These are phyloP conservation scores for Eonycteris spelaea DNA, from an alignment of 2,113 vertebrate species.

Conservation along the genomic window DNA sequence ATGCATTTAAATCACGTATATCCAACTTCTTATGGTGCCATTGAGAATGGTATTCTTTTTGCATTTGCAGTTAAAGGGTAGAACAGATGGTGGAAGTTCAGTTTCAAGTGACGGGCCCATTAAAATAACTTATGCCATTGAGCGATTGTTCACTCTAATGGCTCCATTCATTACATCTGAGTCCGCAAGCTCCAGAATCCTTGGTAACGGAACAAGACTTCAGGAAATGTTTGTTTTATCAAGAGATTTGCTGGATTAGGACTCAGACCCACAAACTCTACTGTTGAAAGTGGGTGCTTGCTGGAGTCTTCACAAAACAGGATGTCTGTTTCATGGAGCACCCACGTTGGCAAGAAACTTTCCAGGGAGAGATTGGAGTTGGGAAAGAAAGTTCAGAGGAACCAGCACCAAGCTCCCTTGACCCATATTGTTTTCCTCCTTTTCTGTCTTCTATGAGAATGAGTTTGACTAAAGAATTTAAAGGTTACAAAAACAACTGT, in stretches of 20 bases:
- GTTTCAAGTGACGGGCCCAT: conserved; percentile 75
- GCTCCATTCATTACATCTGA: conserved; percentile 65
- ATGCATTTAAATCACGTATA: conserved; percentile 80
- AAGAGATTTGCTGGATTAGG: conserved; percentile 22
- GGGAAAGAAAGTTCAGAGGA: neutral
- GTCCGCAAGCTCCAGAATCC: conserved; percentile 49
- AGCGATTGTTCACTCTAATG: conserved; percentile 63
- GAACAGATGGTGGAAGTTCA: conserved; percentile 77
- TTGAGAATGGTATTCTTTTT: conserved; percentile 69
- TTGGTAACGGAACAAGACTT: conserved; percentile 33
- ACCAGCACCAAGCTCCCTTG: neutral
- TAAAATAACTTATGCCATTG: conserved; percentile 73
- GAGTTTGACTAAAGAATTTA: neutral
- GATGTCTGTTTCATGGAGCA: neutral
- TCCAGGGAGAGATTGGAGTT: neutral
- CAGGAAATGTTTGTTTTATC: conserved; percentile 21
- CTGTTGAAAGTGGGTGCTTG: neutral
- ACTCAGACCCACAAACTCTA: neutral
- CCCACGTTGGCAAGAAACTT: neutral
- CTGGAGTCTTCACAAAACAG: neutral
- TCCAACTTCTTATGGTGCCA: conserved; percentile 75
- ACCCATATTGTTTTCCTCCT: neutral
- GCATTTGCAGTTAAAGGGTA: conserved; percentile 76
- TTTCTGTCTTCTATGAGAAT: neutral
- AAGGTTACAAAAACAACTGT: neutral